These are phyloP conservation scores for Limnephilus lunatus DNA, from an alignment of 2,888 invertebrate species.

Conservation along the genomic window DNA sequence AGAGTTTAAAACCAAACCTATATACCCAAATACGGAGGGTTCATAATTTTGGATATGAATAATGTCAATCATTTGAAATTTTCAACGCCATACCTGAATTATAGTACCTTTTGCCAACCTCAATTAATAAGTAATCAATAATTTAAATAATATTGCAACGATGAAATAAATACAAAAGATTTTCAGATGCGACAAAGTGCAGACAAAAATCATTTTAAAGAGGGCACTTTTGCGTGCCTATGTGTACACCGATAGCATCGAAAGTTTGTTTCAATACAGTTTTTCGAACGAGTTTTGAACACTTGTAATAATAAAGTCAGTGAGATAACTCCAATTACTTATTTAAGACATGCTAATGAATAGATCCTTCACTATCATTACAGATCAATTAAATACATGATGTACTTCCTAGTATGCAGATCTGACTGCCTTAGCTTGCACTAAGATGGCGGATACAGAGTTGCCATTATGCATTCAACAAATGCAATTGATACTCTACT, in stretches of 20 bases:
- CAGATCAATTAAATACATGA: neutral
- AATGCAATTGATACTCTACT: neutral
- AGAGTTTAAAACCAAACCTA: no score
- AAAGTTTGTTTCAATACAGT: no score
- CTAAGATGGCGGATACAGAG: neutral
- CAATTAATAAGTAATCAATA: no score
- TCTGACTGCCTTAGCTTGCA: neutral
- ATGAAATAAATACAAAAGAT: neutral
- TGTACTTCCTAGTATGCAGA: conserved; percentile 9
- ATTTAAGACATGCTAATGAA: neutral
- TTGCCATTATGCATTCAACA: neutral
- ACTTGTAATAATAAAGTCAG: neutral
- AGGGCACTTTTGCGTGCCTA: neutral
- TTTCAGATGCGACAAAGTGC: neutral
- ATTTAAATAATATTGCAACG: neutral
- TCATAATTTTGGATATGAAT: no score
- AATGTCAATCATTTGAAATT: no score
- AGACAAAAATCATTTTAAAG: neutral
- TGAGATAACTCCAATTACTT: neutral
- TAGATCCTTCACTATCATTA: neutral
- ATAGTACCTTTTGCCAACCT: no score
- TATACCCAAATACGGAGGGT: no score
- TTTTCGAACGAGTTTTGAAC: no score
- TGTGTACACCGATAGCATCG: no score
- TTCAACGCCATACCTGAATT: no score